Evolutionary conservation across 2,797 vertebrate genomes (phyloP).

Genomic region (Liasis olivaceus): DNA sequence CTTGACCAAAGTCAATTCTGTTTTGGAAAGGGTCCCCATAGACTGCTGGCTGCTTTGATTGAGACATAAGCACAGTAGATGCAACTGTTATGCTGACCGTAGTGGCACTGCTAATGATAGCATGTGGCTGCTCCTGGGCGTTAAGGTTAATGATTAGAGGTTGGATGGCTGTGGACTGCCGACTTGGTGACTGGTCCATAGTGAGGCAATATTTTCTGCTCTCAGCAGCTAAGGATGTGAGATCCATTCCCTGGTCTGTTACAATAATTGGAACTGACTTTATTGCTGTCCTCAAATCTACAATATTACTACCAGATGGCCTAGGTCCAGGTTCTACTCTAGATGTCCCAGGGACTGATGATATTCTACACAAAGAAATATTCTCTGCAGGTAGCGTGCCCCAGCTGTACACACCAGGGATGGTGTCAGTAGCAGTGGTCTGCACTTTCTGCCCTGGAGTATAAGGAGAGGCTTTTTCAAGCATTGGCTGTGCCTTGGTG

Average conservation of each 20-base stretch:
- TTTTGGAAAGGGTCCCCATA: slow-evolving; percentile 97
- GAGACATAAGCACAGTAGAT: slow-evolving; percentile 87
- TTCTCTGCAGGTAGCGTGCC: slow-evolving; percentile 88
- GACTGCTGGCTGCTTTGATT: slow-evolving; percentile 87
- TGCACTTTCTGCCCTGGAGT: slow-evolving; percentile 72
- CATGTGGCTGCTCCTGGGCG: slow-evolving; percentile 89
- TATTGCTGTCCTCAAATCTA: slow-evolving; percentile 90
- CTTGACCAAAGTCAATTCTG: slow-evolving; percentile 93
- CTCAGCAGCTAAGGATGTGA: slow-evolving; percentile 93
- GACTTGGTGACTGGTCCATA: slow-evolving; percentile 82
- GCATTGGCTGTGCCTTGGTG: slow-evolving; percentile 67
- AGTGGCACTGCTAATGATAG: slow-evolving; percentile 85
- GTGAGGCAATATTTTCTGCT: slow-evolving; percentile 90
- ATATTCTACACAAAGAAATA: slow-evolving; percentile 90
- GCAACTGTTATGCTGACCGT: slow-evolving; percentile 89
- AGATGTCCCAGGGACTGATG: slow-evolving; percentile 84
- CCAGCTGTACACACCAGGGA: slow-evolving; percentile 80
- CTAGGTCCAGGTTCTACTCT: slow-evolving; percentile 85
- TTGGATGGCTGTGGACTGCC: slow-evolving; percentile 92
- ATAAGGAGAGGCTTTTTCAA: slow-evolving; percentile 71
- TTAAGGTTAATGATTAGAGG: slow-evolving; percentile 97
- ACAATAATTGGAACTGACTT: slow-evolving; percentile 94
- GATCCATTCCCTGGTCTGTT: slow-evolving; percentile 98
- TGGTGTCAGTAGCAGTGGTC: slow-evolving; percentile 70
- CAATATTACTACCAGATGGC: slow-evolving; percentile 78